Percentiles rank a stretch among this genome's conserved stretches.
phyloP scores from a whole-genome alignment of 2,113 vertebrate genomes.

The Eurypyga helias region DNA sequence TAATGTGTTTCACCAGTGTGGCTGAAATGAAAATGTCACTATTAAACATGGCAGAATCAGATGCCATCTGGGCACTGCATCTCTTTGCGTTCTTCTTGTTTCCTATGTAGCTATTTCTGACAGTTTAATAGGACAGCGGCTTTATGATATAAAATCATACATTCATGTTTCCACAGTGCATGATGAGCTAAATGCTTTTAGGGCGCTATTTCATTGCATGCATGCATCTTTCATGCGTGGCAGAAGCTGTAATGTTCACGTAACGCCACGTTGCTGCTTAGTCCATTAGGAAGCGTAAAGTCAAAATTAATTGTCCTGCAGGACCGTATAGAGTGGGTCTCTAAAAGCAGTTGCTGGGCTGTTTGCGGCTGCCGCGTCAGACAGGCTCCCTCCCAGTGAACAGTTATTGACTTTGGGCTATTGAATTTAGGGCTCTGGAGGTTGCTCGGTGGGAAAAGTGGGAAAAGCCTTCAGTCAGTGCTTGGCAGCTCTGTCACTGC shows the following conservation, averaged over 20 bases:
- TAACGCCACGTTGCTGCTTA: background rate
- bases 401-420: conserved; percentile 21
- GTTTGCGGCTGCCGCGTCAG: background rate
- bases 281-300: conserved; percentile 30
- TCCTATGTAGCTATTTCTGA: conserved; percentile 9
- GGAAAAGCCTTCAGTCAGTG: conserved; percentile 15
- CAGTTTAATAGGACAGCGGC: conserved; percentile 26
- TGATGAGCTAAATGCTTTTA: background rate
- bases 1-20: conserved; percentile 27
- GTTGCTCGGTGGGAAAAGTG: conserved; percentile 15
- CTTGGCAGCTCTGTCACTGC: conserved; percentile 12
- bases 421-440: conserved; percentile 55
- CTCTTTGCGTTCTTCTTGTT: background rate
- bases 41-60: conserved; percentile 54
- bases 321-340: background rate
- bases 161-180: background rate
- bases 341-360: conserved; percentile 11
- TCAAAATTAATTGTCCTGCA: conserved; percentile 33
- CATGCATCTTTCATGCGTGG: background rate
- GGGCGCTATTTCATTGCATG: background rate
- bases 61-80: background rate
- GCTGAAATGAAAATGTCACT: conserved; percentile 51
- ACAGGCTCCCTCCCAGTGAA: background rate
- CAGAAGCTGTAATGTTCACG: background rate
- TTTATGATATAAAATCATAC: background rate